These are phyloP conservation scores for Microcebus lehilahytsara DNA, from an alignment of 2,113 vertebrate genomes.

Conservation along the genomic window DNA sequence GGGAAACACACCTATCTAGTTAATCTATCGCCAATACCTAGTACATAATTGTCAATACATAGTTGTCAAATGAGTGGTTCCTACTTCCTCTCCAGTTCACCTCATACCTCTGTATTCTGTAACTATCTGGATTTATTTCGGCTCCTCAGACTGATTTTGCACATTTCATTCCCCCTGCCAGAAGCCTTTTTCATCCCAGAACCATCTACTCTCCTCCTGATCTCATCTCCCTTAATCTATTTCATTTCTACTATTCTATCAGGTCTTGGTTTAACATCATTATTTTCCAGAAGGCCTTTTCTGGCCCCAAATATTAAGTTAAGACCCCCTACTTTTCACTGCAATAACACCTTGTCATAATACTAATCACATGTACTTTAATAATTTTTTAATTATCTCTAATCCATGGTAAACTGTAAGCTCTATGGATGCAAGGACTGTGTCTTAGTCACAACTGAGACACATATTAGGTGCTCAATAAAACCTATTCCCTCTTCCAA, in stretches of 20 bases:
- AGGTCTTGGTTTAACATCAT: neutral
- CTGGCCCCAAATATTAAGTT: neutral
- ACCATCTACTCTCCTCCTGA: neutral
- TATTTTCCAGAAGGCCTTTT: slow-evolving; percentile 7
- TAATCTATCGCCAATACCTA: neutral
- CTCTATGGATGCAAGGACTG: neutral
- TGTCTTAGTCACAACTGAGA: neutral
- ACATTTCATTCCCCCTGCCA: neutral
- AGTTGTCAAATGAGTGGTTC: neutral
- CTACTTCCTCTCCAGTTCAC: neutral
- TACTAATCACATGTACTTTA: neutral
- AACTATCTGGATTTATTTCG: neutral
- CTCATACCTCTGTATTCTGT: neutral
- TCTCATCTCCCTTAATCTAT: neutral
- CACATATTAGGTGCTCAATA: neutral
- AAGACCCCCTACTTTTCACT: neutral
- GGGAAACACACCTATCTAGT: neutral
- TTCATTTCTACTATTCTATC: neutral
- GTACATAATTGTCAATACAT: neutral
- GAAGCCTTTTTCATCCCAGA: neutral
- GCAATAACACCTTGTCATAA: neutral
- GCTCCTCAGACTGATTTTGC: neutral
- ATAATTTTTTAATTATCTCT: neutral
- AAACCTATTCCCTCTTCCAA: neutral
- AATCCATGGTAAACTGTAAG: neutral